These are phyloP conservation scores for Merodon equestris DNA, from an alignment of 2,888 invertebrate genomes.

Conservation along the genomic window DNA sequence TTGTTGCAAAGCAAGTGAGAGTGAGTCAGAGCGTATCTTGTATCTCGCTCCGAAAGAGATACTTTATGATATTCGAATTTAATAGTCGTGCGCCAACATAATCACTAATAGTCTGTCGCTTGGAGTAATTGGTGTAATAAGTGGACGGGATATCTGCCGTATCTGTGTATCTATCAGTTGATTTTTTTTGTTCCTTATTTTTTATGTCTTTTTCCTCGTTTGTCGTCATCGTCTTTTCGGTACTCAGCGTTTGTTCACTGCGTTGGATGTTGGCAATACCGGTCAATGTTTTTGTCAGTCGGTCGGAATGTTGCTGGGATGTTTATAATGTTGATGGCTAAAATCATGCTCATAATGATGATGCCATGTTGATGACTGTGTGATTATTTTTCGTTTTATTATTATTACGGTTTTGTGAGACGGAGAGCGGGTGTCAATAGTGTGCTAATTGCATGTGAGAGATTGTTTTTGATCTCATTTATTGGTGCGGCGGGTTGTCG, in stretches of 20 bases:
- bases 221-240: too few relatives aligned
- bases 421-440: constrained; percentile 71
- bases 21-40: constrained; percentile 21
- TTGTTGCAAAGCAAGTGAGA: constrained; percentile 44
- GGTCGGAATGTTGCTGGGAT: constrained; percentile 55
- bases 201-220: too few relatives aligned
- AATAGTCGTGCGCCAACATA: constrained; percentile 69
- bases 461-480: constrained; percentile 70
- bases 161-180: constrained; percentile 33
- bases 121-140: constrained; percentile 68
- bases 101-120: constrained; percentile 68
- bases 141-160: constrained; percentile 39
- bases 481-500: constrained; percentile 52
- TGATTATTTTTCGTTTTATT: constrained; percentile 67
- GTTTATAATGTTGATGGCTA: constrained; percentile 62
- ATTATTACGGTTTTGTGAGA: constrained; percentile 67
- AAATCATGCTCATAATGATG: constrained; percentile 12
- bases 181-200: constrained; percentile 1
- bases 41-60: constrained; percentile 57
- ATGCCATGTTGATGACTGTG: constrained; percentile 55
- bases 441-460: constrained; percentile 71
- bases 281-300: constrained; percentile 10
- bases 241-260: background rate
- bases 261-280: constrained; percentile 37
- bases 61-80: constrained; percentile 69